Evolutionary conservation across 2,797 vertebrate genomes (phyloP).

Genomic region (Scarus forsteni): DNA sequence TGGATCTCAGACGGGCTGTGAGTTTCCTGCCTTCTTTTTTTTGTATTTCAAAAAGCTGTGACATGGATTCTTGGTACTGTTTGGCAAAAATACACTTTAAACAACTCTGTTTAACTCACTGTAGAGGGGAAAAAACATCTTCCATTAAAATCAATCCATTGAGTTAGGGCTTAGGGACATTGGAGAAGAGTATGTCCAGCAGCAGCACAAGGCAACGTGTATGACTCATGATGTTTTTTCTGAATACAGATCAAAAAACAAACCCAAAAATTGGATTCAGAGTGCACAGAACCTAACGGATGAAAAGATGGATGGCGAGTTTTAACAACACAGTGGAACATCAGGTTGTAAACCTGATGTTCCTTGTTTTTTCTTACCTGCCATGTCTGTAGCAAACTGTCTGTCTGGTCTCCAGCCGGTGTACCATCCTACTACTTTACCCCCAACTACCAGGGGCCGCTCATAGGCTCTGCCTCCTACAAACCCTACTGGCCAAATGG

Average conservation of each 20-base stretch:
- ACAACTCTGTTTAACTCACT: conserved; percentile 1
- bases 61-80: neutral
- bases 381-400: conserved; percentile 98
- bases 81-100: neutral
- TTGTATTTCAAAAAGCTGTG: neutral
- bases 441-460: conserved; percentile 87
- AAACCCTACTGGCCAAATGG: conserved; percentile 92
- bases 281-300: too few relatives aligned
- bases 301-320: too few relatives aligned
- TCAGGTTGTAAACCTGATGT: neutral
- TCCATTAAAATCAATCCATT: neutral
- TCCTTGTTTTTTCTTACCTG: conserved; percentile 87
- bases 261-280: too few relatives aligned
- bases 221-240: too few relatives aligned
- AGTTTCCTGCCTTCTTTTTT: neutral
- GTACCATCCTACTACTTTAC: conserved; percentile 97
- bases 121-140: neutral
- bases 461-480: conserved; percentile 91
- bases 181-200: too few relatives aligned
- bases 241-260: too few relatives aligned
- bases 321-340: neutral
- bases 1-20: neutral
- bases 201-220: too few relatives aligned
- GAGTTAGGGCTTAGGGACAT: too few relatives aligned
- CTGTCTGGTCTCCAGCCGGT: conserved; percentile 97